Evolutionary conservation across 2,113 vertebrate species (phyloP).

Genomic region (Charina bottae): DNA sequence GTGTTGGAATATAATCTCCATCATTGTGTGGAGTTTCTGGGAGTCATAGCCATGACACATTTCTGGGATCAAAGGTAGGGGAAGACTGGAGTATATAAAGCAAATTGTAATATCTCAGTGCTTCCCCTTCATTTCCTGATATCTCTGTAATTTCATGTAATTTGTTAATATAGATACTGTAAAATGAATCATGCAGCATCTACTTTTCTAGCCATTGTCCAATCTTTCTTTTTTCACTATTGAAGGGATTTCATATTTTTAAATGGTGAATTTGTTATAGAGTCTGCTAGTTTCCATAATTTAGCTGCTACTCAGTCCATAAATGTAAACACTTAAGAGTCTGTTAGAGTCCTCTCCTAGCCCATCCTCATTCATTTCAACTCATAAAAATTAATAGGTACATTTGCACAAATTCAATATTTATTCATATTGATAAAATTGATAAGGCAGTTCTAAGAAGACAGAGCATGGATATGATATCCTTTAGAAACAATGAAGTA

Average conservation of each 20-base stretch:
- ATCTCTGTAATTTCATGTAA: neutral
- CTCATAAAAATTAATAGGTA: neutral
- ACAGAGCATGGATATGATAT: neutral
- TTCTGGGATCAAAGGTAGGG: neutral
- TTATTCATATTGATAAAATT: neutral
- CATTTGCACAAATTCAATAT: constrained; percentile 1
- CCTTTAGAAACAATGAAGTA: neutral
- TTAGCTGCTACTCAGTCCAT: neutral
- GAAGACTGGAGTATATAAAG: neutral
- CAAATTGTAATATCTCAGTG: neutral
- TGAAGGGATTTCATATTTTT: neutral
- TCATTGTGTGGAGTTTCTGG: neutral
- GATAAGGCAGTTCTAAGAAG: neutral
- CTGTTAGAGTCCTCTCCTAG: neutral
- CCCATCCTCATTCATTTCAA: neutral
- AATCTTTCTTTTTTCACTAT: neutral
- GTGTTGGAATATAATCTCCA: neutral
- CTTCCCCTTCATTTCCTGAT: neutral
- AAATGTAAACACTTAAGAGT: neutral
- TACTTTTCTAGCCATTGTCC: neutral
- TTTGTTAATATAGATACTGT: neutral
- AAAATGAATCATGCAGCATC: neutral
- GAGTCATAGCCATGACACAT: neutral
- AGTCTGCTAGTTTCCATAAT: neutral
- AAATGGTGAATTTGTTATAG: neutral